Evolutionary conservation across 2,797 vertebrate species (phyloP), one percentile per base, ranked within the genome.

Genomic region (Corythornis leucogaster): DNA sequence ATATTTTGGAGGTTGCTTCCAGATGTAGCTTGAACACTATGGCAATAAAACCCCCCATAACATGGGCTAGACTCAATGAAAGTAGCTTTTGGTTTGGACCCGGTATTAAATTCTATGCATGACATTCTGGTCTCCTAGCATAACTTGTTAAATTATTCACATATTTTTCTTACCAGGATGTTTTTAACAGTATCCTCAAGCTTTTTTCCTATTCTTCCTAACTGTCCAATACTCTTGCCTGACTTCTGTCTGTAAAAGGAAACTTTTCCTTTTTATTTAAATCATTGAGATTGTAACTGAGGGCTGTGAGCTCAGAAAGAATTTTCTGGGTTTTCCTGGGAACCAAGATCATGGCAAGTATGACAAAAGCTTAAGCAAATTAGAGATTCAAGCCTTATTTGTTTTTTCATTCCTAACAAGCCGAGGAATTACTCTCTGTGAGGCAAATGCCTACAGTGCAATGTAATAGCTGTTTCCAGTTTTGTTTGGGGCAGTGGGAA

Each of bases 181-280:
- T 83, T 95, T 90, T 62, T 51, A 87, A 68, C 70, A 83, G 85
- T n/a, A 67, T 70, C 94, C 85, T 48, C 19, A 59, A 87, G 92
- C 70, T 85, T 46, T 85, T 93, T 87, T 83, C 31, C 40, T 88
- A 68, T 54, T 68, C 22, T 46, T 62, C 22, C 25, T 46, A 63
- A 46, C 69, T 94, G 79, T 73, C 87, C 81, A 19, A 43, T 26
- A 80, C 31, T 89, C 82, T 38, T 4, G 2, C 67, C 59, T 76
- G 81, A 86, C 89, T 96, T 30, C 92, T 81, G 87, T 87, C 89
- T 87, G 64, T 35, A 9, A 59, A 71, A 87, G 45, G 67, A 55
- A 77, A 76, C 85, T 80, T 89, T 87, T 92, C 74, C 54, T 58
- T 77, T 92, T 38, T 78, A 92, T 94, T 96, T 90, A 94, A 96